Evolutionary conservation across 1,140 invertebrate species (phyloP).

Genomic region (Monochamus saltuarius): DNA sequence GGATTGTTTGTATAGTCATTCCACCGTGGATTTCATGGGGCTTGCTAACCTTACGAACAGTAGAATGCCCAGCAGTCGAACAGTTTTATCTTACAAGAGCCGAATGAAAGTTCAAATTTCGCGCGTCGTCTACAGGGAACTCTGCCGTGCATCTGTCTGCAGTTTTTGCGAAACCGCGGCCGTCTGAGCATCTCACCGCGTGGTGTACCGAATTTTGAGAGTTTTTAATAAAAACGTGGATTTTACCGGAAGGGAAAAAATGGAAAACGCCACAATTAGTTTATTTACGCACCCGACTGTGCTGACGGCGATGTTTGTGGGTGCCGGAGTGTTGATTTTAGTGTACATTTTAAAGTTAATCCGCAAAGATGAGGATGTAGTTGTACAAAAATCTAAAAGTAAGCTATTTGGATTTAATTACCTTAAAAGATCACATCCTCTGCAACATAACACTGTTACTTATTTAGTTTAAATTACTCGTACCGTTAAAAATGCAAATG

Average conservation of each 20-base stretch:
- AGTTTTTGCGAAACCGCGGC: constrained; percentile 13
- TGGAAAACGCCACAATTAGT: constrained; percentile 16
- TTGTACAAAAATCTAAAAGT: constrained; percentile 29
- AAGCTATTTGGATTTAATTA: constrained; percentile 10
- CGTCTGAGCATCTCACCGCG: constrained; percentile 13
- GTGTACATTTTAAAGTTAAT: constrained; percentile 34
- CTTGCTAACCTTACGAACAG: constrained; percentile 9
- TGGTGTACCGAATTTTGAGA: constrained; percentile 6
- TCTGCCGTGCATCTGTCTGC: constrained; percentile 11
- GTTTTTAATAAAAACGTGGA: too few relatives aligned
- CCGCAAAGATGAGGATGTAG: constrained; percentile 22
- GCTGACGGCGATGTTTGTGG: constrained; percentile 25
- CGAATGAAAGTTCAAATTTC: constrained; percentile 23
- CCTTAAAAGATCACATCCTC: too few relatives aligned
- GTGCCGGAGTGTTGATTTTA: constrained; percentile 30
- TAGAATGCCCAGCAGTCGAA: constrained; percentile 16
- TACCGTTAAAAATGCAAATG: too few relatives aligned
- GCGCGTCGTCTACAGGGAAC: constrained; percentile 14
- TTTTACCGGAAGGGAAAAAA: constrained; percentile 4
- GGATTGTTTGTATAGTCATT: background rate
- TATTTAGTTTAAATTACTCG: too few relatives aligned
- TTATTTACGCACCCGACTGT: constrained; percentile 23
- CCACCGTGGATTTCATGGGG: constrained; percentile 6
- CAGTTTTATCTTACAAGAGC: constrained; percentile 6
- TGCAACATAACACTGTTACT: too few relatives aligned